Percentiles rank a stretch among this genome's conserved stretches.
These are phyloP conservation scores for Chondrosia reniformis DNA, from an alignment of 37 sponge, comb jelly and placozoan genomes.

Conservation along the genomic window DNA sequence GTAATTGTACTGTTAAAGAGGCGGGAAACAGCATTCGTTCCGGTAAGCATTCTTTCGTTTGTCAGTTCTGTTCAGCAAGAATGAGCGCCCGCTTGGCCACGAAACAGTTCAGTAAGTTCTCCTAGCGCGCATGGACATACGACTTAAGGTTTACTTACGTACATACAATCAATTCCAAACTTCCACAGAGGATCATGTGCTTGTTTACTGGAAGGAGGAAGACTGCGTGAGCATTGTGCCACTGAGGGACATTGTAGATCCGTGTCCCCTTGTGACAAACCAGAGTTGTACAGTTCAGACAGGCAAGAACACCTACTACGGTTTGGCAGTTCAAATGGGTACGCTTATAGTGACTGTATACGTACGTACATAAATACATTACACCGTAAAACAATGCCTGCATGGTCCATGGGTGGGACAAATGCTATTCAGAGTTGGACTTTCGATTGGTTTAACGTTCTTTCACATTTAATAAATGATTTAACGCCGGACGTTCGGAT, in stretches of 20 bases:
- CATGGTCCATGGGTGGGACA: neutral
- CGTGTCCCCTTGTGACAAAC: neutral
- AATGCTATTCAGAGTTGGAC: neutral
- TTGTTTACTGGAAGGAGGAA: neutral
- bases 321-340: neutral
- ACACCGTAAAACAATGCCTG: too few relatives aligned
- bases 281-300: slow-evolving; percentile 5
- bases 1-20: too few relatives aligned
- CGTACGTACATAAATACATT: too few relatives aligned
- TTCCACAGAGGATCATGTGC: neutral
- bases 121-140: too few relatives aligned
- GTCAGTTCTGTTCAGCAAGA: neutral
- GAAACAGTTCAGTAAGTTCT: neutral
- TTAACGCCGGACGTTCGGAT: too few relatives aligned
- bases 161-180: too few relatives aligned
- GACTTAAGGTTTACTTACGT: too few relatives aligned
- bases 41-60: too few relatives aligned
- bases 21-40: too few relatives aligned
- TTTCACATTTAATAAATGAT: too few relatives aligned
- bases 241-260: neutral
- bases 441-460: neutral
- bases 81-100: neutral
- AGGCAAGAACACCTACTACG: neutral
- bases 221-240: neutral
- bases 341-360: neutral